phyloP scores from a whole-genome alignment of 2,113 vertebrate species.

The Potamarius usumacintae region DNA sequence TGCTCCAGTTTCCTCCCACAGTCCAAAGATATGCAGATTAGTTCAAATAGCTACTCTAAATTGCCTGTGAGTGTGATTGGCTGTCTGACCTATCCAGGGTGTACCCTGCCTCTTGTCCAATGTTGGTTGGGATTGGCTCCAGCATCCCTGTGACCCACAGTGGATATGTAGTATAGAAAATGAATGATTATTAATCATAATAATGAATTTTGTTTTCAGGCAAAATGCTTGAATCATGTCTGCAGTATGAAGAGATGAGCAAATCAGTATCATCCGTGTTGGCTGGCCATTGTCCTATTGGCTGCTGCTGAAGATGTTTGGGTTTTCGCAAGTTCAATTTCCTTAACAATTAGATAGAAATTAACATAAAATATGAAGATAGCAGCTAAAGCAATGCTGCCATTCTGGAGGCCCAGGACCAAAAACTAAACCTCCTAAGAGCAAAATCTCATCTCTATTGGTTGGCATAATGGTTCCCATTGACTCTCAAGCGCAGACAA shows the following conservation, averaged over 20 bases:
- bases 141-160: too few species aligned
- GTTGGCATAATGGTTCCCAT: background rate
- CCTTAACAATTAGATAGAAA: background rate
- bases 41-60: too few species aligned
- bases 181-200: background rate
- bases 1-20: too few species aligned
- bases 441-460: background rate
- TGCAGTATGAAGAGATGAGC: background rate
- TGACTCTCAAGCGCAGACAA: background rate
- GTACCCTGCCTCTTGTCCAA: too few species aligned
- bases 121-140: too few species aligned
- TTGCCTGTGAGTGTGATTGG: too few species aligned
- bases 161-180: background rate
- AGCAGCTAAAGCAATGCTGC: background rate
- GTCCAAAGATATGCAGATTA: too few species aligned
- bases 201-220: background rate
- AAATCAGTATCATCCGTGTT: background rate
- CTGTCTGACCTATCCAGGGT: too few species aligned
- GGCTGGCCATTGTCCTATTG: background rate
- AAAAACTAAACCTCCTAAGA: background rate
- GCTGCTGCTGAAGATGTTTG: background rate
- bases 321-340: background rate
- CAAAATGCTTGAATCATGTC: background rate
- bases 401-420: background rate
- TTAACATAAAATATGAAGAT: background rate